Conservation (phyloP, 2,888 invertebrate species). For the Zonitis immaculata region DNA sequence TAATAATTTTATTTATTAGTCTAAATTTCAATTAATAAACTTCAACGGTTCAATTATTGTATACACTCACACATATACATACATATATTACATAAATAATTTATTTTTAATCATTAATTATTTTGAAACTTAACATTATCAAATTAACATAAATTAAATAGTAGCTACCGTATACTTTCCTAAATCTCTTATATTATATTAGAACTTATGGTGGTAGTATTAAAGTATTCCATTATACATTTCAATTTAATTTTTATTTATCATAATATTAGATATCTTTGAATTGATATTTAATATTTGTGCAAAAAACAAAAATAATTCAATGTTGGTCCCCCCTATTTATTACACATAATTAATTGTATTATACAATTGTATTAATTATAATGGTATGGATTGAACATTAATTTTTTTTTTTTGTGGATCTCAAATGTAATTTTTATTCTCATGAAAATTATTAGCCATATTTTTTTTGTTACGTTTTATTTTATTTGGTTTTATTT, state of each 20-base stretch:
- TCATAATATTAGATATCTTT: conserved; percentile 4
- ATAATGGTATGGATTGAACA: conserved; percentile 8
- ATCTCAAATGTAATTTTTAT: conserved; percentile 15
- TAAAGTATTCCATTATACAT: too few relatives aligned
- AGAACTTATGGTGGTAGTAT: too few relatives aligned
- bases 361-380: background rate
- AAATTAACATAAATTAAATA: too few relatives aligned
- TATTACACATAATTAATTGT: conserved; percentile 2
- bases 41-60: too few relatives aligned
- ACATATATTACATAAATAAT: too few relatives aligned
- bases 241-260: too few relatives aligned
- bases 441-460: conserved; percentile 14
- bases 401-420: conserved; percentile 19
- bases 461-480: conserved; percentile 11
- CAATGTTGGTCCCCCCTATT: background rate
- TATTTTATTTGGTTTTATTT: conserved; percentile 9
- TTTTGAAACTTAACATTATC: too few relatives aligned
- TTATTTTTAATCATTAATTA: too few relatives aligned
- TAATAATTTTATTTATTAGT: background rate
- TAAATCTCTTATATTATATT: conserved; percentile 7
- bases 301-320: background rate
- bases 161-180: conserved; percentile 14
- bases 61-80: too few relatives aligned
- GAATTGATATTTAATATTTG: conserved; percentile 6
- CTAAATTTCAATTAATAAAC: background rate